Percentiles rank a stretch among this genome's conserved stretches.
Conservation (phyloP, 2,888 invertebrate species). For the Hartigia nigra region DNA sequence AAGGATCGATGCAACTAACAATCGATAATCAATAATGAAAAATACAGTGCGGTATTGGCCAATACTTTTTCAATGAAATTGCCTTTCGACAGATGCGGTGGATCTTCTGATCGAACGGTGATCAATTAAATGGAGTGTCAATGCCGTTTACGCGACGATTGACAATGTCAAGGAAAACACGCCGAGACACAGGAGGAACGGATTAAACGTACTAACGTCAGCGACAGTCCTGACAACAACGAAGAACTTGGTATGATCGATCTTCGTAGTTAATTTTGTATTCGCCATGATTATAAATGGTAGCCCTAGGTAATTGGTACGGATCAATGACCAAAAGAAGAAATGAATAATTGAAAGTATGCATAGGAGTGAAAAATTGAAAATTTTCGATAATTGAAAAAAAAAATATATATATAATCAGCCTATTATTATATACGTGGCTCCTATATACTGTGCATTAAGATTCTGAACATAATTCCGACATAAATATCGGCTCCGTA, state of each 20-base stretch:
- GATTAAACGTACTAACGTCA: neutral
- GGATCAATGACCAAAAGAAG: neutral
- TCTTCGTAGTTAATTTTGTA: too few relatives aligned
- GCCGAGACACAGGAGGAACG: neutral
- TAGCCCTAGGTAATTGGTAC: neutral
- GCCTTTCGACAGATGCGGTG: neutral
- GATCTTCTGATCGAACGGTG: neutral
- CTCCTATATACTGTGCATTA: conserved; percentile 28
- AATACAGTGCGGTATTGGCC: neutral
- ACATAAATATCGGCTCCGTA: conserved; percentile 46
- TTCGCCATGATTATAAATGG: neutral
- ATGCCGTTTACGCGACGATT: neutral
- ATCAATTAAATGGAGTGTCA: neutral
- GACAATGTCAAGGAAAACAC: neutral
- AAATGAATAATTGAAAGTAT: neutral
- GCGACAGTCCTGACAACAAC: too few relatives aligned
- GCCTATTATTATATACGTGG: neutral
- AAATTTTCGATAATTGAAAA: neutral
- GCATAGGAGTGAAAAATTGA: neutral
- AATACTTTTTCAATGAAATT: neutral
- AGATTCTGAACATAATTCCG: conserved; percentile 47
- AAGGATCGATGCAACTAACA: neutral
- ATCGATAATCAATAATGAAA: neutral
- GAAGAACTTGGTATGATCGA: too few relatives aligned
- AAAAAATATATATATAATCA: neutral